Evolutionary conservation across 2,888 invertebrate species (phyloP).

Genomic region (Serrognathus titanus): DNA sequence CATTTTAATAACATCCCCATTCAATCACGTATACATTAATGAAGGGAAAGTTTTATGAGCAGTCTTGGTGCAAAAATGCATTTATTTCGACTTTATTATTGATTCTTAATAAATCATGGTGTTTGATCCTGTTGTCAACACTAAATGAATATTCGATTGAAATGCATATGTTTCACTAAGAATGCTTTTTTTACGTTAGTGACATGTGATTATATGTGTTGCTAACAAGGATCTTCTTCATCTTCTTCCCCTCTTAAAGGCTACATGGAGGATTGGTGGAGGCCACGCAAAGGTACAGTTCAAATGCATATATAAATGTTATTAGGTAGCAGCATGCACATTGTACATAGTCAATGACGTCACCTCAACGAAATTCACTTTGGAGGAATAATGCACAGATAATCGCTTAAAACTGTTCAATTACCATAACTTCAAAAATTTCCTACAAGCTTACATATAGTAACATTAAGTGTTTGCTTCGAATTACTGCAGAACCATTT

Average conservation of each 20-base stretch:
- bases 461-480: no score
- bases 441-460: no score
- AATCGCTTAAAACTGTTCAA: no score
- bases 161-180: conserved; percentile 12
- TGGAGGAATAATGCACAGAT: background rate
- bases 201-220: conserved; percentile 38
- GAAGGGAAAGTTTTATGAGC: no score
- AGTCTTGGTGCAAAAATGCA: no score
- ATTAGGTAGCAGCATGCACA: background rate
- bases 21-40: no score
- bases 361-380: background rate
- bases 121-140: background rate
- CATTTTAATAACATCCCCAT: no score
- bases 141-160: background rate
- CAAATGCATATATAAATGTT: conserved; percentile 5
- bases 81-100: no score
- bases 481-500: no score
- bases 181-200: conserved; percentile 21
- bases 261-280: conserved; percentile 98
- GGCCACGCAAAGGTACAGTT: conserved; percentile 84
- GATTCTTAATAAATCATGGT: background rate
- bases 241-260: conserved; percentile 90
- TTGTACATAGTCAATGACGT: background rate
- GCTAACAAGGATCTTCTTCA: conserved; percentile 63
- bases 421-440: no score